These are phyloP conservation scores for Diploptera punctata DNA, from an alignment of 2,888 invertebrate genomes.

Conservation along the genomic window DNA sequence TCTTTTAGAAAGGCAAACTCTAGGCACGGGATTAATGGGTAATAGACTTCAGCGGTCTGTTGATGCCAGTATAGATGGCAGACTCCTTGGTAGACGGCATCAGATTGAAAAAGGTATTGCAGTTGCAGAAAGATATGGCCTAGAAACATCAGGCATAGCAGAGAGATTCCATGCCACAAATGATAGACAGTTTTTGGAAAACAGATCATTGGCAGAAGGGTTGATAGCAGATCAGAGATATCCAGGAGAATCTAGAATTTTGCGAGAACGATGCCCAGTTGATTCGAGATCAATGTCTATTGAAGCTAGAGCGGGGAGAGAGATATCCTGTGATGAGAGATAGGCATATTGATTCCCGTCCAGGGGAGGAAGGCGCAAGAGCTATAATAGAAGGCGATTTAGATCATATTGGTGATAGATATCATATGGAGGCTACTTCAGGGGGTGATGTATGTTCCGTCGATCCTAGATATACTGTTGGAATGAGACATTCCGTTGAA, in stretches of 20 bases:
- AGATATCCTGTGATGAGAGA: background rate
- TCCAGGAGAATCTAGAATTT: background rate
- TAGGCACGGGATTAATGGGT: background rate
- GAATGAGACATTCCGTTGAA: slow-evolving; percentile 12
- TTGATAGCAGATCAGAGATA: background rate
- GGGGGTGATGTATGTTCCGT: background rate
- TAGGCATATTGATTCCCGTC: background rate
- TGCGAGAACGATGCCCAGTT: background rate
- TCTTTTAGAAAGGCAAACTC: background rate
- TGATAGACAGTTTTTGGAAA: background rate
- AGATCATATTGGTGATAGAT: background rate
- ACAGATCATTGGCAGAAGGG: background rate
- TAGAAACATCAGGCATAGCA: background rate
- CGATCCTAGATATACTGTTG: background rate
- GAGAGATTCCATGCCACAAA: background rate
- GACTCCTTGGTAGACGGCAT: background rate
- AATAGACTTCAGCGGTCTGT: background rate
- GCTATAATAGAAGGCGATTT: background rate
- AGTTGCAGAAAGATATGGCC: background rate
- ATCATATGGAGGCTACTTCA: background rate
- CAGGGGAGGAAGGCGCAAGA: background rate
- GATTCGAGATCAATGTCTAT: background rate
- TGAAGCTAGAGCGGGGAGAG: background rate
- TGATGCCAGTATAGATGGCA: background rate
- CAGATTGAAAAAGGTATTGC: background rate